Percentiles rank a stretch among this genome's conserved stretches.
These are phyloP conservation scores for Sparidentex hasta DNA, from an alignment of 2,797 vertebrate genomes.

Conservation along the genomic window DNA sequence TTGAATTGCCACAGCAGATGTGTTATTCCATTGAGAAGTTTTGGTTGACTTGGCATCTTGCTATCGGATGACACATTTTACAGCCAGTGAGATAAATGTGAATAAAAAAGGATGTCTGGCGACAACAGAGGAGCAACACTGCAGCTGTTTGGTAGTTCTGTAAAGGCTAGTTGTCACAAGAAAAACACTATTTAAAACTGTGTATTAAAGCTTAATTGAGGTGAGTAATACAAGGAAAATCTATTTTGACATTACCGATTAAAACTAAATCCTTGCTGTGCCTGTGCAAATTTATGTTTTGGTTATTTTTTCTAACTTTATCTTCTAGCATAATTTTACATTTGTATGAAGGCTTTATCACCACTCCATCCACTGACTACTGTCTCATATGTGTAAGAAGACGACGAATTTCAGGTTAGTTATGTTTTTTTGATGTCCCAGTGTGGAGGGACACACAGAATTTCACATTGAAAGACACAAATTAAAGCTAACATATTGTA, in stretches of 20 bases:
- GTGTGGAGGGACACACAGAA: too few relatives aligned
- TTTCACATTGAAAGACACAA: too few relatives aligned
- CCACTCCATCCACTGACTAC: not conserved
- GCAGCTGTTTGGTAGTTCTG: conserved; percentile 12
- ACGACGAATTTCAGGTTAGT: not conserved
- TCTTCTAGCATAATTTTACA: not conserved
- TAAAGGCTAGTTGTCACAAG: conserved; percentile 5
- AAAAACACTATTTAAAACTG: not conserved
- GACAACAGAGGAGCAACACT: not conserved
- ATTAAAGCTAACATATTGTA: too few relatives aligned
- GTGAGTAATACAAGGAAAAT: not conserved
- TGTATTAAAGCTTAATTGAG: not conserved
- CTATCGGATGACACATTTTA: not conserved
- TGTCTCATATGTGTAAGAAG: not conserved
- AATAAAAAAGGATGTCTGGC: not conserved
- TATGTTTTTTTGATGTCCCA: not conserved
- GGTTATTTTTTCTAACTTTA: not conserved
- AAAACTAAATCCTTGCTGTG: not conserved
- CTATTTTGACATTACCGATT: not conserved
- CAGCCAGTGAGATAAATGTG: conserved; percentile 1
- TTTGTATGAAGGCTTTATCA: not conserved
- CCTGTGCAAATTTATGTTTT: not conserved
- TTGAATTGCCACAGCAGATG: not conserved
- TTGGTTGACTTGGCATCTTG: not conserved
- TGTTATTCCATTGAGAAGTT: not conserved